A percentile compares a stretch with the other conserved stretches of the same genome.
These are phyloP conservation scores for Hemicrepidius hirtus DNA, from an alignment of 2,888 invertebrate genomes.

Conservation along the genomic window DNA sequence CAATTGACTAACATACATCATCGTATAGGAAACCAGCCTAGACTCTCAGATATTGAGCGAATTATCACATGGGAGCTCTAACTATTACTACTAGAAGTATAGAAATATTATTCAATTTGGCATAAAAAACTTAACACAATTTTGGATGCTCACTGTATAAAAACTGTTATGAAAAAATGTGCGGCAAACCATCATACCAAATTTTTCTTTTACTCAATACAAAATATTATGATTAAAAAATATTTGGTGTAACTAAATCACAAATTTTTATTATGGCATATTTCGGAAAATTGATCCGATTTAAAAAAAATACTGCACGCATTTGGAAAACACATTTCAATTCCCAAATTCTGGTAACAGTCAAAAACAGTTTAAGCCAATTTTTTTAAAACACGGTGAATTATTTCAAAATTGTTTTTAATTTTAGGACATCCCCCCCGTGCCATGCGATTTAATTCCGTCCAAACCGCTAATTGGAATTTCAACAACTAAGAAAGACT, in stretches of 20 bases:
- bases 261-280: slow-evolving; percentile 47
- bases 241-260: slow-evolving; percentile 50
- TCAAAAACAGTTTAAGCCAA: background rate
- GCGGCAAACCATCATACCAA: slow-evolving; percentile 26
- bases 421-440: background rate
- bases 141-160: slow-evolving; percentile 4
- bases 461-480: slow-evolving; percentile 16
- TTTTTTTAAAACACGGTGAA: background rate
- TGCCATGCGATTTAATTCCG: background rate
- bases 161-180: slow-evolving; percentile 8
- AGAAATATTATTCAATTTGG: slow-evolving; percentile 47
- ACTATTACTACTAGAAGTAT: slow-evolving; percentile 58
- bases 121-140: slow-evolving; percentile 27
- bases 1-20: slow-evolving; percentile 58
- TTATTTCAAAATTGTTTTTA: slow-evolving; percentile 4
- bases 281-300: slow-evolving; percentile 13
- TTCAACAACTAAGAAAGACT: slow-evolving; percentile 23
- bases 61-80: slow-evolving; percentile 68
- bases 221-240: slow-evolving; percentile 30
- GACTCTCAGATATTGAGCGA: slow-evolving; percentile 65
- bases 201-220: slow-evolving; percentile 18
- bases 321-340: slow-evolving; percentile 9
- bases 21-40: slow-evolving; percentile 61
- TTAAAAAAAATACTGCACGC: background rate
- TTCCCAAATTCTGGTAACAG: slow-evolving; percentile 9